phyloP scores from a whole-genome alignment of 1,140 invertebrate species.

The Zophobas atratus region DNA sequence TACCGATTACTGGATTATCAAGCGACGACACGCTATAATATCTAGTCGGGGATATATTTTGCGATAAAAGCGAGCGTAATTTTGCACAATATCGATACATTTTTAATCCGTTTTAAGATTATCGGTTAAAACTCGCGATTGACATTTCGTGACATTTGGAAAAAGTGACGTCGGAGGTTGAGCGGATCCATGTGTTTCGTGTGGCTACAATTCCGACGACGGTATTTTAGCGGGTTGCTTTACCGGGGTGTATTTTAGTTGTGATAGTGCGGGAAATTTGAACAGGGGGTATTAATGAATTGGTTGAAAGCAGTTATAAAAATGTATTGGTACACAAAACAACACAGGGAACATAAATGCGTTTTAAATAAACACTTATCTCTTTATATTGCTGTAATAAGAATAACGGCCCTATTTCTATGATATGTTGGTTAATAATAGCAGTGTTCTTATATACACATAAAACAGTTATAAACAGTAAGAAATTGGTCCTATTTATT shows the following conservation, averaged over 20 bases:
- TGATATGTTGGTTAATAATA: slow-evolving; percentile 57
- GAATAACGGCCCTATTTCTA: slow-evolving; percentile 49
- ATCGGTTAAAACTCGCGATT: slow-evolving; percentile 10
- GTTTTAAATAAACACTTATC: slow-evolving; percentile 31
- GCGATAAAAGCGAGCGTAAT: slow-evolving; percentile 18
- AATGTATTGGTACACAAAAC: slow-evolving; percentile 50
- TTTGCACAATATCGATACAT: slow-evolving; percentile 32
- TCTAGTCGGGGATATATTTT: not conserved
- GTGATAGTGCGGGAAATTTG: not conserved
- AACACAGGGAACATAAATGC: slow-evolving; percentile 40
- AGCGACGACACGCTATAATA: not conserved
- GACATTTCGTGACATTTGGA: slow-evolving; percentile 27
- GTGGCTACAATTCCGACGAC: no score
- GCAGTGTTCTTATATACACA: slow-evolving; percentile 43
- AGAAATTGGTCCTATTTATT: slow-evolving; percentile 64
- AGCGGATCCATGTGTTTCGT: slow-evolving; percentile 16
- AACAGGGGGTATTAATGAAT: slow-evolving; percentile 4
- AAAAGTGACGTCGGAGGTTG: slow-evolving; percentile 1
- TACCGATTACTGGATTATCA: slow-evolving; percentile 14
- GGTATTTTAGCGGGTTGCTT: not conserved
- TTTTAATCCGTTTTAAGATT: not conserved
- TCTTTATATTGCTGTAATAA: slow-evolving; percentile 46
- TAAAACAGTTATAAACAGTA: slow-evolving; percentile 58
- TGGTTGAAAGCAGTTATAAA: slow-evolving; percentile 54
- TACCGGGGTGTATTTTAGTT: not conserved